A percentile compares a stretch with the other conserved stretches of the same genome.
phyloP scores from a whole-genome alignment of 2,888 invertebrate genomes.

The Nomada fucata region DNA sequence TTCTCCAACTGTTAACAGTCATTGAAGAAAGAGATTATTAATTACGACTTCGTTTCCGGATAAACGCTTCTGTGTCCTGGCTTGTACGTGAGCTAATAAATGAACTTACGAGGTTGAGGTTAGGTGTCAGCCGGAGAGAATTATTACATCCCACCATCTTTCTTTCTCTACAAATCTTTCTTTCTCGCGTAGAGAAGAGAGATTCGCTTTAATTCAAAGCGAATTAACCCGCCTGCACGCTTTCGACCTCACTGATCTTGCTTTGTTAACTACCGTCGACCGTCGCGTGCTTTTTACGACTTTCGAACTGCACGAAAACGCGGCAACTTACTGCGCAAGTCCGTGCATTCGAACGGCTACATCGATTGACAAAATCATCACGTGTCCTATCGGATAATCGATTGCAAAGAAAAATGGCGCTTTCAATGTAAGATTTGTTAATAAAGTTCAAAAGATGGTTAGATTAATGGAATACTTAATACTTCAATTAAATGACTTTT shows the following conservation, averaged over 20 bases:
- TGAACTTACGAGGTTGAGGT: constrained; percentile 48
- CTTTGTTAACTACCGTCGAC: constrained; percentile 45
- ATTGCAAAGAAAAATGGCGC: background rate
- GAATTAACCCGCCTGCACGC: constrained; percentile 69
- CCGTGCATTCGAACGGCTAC: background rate
- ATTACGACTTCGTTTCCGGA: background rate
- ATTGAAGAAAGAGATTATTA: background rate
- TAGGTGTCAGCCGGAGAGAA: constrained; percentile 35
- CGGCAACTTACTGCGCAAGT: background rate
- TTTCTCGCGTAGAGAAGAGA: constrained; percentile 25
- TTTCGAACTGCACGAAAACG: constrained; percentile 22
- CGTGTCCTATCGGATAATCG: background rate
- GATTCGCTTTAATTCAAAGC: constrained; percentile 65
- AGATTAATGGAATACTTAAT: no score
- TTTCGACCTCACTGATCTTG: constrained; percentile 66
- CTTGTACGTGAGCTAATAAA: background rate
- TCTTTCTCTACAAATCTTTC: constrained; percentile 16
- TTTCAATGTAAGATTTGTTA: no score
- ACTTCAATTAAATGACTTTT: background rate
- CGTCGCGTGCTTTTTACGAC: constrained; percentile 34
- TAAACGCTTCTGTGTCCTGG: background rate
- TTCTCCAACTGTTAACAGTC: no score
- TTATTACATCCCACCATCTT: constrained; percentile 4
- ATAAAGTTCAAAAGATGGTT: no score
- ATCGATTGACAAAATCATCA: constrained; percentile 1